Evolutionary conservation across 1,140 invertebrate genomes (phyloP).

Genomic region (Drosophila trapezifrons): DNA sequence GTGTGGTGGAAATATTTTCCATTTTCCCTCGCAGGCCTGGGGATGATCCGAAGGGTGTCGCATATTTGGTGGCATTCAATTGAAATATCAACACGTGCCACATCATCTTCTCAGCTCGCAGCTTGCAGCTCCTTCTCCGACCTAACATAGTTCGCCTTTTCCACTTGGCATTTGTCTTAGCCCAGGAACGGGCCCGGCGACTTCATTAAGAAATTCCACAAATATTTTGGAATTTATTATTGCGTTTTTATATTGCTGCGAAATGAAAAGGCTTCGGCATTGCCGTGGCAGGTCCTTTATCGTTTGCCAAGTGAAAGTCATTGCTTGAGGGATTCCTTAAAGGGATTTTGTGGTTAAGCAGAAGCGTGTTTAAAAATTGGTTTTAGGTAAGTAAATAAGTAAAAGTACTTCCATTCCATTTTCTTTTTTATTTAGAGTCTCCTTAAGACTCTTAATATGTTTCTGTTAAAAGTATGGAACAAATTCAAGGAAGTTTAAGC

Average conservation of each 20-base stretch:
- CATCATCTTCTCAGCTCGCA: conserved; percentile 35
- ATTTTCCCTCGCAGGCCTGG: conserved; percentile 14
- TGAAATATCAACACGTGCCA: conserved; percentile 78
- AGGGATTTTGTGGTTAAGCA: not conserved
- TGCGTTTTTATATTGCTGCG: conserved; percentile 36
- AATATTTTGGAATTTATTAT: conserved; percentile 73
- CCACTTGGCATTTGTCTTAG: conserved; percentile 70
- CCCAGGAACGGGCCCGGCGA: conserved; percentile 18
- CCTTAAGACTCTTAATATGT: not conserved
- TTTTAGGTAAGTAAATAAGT: too few relatives aligned
- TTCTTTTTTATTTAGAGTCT: not conserved
- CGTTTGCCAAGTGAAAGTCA: conserved; percentile 45
- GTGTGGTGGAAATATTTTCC: conserved; percentile 48
- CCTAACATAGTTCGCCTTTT: conserved; percentile 48
- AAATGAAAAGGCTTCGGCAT: conserved; percentile 42
- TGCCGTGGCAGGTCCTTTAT: conserved; percentile 3
- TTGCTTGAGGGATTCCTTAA: not conserved
- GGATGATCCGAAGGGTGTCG: conserved; percentile 23
- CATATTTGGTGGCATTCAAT: conserved; percentile 79
- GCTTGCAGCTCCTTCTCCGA: conserved; percentile 9
- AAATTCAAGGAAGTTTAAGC: not conserved
- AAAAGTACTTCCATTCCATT: too few relatives aligned
- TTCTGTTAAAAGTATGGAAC: not conserved
- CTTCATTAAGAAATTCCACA: conserved; percentile 78
- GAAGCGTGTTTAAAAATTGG: not conserved